Conservation (phyloP, 2,888 invertebrate genomes). For the Gryllus longicercus region DNA sequence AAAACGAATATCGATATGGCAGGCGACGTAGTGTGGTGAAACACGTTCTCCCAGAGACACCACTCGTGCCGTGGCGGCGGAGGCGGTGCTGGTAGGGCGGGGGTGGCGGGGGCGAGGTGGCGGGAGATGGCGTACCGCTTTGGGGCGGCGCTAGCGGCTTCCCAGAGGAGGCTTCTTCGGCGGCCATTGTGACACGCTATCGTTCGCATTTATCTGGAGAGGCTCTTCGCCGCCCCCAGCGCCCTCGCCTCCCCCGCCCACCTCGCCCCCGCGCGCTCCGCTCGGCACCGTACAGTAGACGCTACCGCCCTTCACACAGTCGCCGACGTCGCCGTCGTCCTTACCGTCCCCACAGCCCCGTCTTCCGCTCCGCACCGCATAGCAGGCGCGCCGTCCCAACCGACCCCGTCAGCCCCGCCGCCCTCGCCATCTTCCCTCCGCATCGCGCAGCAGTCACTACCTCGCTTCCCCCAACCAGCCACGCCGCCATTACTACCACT, state of each 20-base stretch:
- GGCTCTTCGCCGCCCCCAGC: not conserved
- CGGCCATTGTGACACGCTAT: not conserved
- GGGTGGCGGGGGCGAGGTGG: too few relatives aligned
- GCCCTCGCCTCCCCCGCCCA: not conserved
- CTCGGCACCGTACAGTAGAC: not conserved
- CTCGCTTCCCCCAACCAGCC: too few relatives aligned
- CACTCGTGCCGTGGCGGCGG: too few relatives aligned
- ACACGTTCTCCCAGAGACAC: not conserved
- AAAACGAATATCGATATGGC: not conserved
- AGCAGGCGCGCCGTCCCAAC: too few relatives aligned
- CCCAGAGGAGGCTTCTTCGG: not conserved
- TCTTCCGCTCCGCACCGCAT: too few relatives aligned
- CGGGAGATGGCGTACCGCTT: too few relatives aligned
- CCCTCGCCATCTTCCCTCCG: too few relatives aligned
- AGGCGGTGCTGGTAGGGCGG: too few relatives aligned
- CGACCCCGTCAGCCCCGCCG: too few relatives aligned
- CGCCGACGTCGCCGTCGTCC: not conserved
- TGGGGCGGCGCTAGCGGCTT: too few relatives aligned
- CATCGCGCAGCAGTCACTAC: too few relatives aligned
- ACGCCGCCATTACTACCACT: too few relatives aligned
- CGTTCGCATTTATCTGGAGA: conserved; percentile 8
- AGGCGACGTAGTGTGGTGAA: not conserved
- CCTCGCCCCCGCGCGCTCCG: not conserved
- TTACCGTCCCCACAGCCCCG: not conserved
- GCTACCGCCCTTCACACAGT: not conserved